These are phyloP conservation scores for Dilophus febrilis DNA, from an alignment of 2,888 invertebrate genomes.

Conservation along the genomic window DNA sequence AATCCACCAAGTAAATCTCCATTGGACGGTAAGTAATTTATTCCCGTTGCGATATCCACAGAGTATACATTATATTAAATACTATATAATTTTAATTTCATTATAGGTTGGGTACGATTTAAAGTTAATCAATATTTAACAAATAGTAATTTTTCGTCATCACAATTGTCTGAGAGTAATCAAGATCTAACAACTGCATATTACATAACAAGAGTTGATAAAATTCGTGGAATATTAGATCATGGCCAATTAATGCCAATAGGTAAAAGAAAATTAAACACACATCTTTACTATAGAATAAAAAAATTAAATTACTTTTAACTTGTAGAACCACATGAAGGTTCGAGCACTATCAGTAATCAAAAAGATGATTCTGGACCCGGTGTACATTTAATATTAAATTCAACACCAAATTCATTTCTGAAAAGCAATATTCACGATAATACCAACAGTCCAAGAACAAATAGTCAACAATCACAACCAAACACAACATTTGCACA, in stretches of 20 bases:
- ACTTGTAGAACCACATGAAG: constrained; percentile 4
- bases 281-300: too few species aligned
- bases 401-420: constrained; percentile 24
- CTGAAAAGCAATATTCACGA: constrained; percentile 17
- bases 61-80: background rate
- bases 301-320: too few species aligned
- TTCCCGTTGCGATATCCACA: too few species aligned
- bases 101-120: constrained; percentile 29
- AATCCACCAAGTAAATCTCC: too few species aligned
- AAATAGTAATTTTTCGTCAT: constrained; percentile 16
- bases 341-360: constrained; percentile 4
- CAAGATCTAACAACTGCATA: constrained; percentile 28
- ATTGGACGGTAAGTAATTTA: too few species aligned
- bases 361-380: constrained; percentile 26
- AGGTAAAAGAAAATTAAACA: background rate
- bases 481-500: constrained; percentile 2
- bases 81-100: background rate
- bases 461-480: background rate
- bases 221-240: constrained; percentile 29
- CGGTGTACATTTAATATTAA: constrained; percentile 24
- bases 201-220: constrained; percentile 28
- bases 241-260: constrained; percentile 28
- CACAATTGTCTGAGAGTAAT: constrained; percentile 9
- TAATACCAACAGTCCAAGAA: constrained; percentile 18
- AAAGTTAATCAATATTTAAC: constrained; percentile 27